Evolutionary conservation across 2,113 vertebrate species (phyloP), one percentile per base, ranked within the genome.

Genomic region (Promerops cafer): DNA sequence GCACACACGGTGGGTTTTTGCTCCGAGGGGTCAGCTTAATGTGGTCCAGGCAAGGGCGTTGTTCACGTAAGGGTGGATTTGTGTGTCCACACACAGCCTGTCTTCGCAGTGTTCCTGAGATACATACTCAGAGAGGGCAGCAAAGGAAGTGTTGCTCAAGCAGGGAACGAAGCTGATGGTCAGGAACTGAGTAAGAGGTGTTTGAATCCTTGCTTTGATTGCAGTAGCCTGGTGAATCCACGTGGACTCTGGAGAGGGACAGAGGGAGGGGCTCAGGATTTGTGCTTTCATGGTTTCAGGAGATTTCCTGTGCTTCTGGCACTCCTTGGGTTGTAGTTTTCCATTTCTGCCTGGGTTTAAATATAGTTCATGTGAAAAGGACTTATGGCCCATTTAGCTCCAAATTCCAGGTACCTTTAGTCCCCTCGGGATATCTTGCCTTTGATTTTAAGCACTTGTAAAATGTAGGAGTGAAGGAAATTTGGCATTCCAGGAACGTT

Each of bases 1-100:
- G 13, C n/a, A 4, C 15, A 0, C 30, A 1, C 3, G 33, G 39
- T 60, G 76, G 65, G 4, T 40, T 42, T 61, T 40, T 56, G 37
- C 59, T 61, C 27, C 6, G 0, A 8, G 44, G 52, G 66, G 3
- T 66, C 49, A 6, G 47, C 40, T 47, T 33, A 7, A 4, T 2
- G 39, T 11, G 56, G 21, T 31, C 9, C 26, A 6, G 17, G 14
- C 3, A 3, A 37, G 53, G 82, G 57, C 4, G 1, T 40, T 1
- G 0, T 52, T 79, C 74, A 4, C 0, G 0, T 61, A 1, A 69
- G 27, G 12, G 21, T 63, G 78, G 50, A 9, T 93, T 42, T 26
- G 35, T 64, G 26, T 49, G 7, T 47, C 30, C 44, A 2, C 45
- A 1, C 31, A 1, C 10, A 30, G 20, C 30, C 30, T 83, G 66